A percentile compares a stretch with the other conserved stretches of the same genome.
Evolutionary conservation across 2,113 vertebrate species (phyloP).

Genomic region (Tragelaphus buxtoni): DNA sequence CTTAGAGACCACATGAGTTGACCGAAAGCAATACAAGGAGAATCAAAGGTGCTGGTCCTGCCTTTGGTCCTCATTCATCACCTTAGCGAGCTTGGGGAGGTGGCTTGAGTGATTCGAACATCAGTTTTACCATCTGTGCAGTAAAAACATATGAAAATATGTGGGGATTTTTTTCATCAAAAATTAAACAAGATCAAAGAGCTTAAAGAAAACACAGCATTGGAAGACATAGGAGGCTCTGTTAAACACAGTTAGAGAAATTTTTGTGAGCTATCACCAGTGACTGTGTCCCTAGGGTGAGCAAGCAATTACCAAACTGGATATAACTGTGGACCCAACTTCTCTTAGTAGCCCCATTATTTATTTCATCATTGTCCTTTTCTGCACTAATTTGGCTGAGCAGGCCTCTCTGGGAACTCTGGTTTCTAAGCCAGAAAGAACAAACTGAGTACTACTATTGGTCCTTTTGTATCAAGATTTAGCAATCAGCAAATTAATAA

Average conservation of each 20-base stretch:
- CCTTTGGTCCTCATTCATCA: background rate
- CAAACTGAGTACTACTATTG: slow-evolving; percentile 49
- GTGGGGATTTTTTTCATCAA: background rate
- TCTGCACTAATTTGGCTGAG: slow-evolving; percentile 72
- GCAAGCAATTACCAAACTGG: slow-evolving; percentile 7
- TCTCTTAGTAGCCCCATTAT: slow-evolving; percentile 38
- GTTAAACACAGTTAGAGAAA: background rate
- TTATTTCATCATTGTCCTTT: slow-evolving; percentile 63
- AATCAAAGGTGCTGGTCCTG: background rate
- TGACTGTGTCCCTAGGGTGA: background rate
- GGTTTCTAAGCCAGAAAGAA: slow-evolving; percentile 74
- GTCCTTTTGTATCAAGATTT: slow-evolving; percentile 65
- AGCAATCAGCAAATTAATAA: slow-evolving; percentile 80
- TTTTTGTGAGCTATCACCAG: background rate
- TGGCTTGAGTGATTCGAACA: background rate
- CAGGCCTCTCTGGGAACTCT: slow-evolving; percentile 58
- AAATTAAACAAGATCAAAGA: background rate
- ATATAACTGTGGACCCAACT: slow-evolving; percentile 41
- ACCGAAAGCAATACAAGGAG: background rate
- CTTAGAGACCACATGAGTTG: background rate
- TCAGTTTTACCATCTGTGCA: background rate
- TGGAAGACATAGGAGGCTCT: background rate
- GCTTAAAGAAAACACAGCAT: background rate
- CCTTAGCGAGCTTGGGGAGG: background rate
- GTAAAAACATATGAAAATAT: background rate